Conservation (phyloP, 2,888 invertebrate genomes). For the Leucoma salicis region DNA sequence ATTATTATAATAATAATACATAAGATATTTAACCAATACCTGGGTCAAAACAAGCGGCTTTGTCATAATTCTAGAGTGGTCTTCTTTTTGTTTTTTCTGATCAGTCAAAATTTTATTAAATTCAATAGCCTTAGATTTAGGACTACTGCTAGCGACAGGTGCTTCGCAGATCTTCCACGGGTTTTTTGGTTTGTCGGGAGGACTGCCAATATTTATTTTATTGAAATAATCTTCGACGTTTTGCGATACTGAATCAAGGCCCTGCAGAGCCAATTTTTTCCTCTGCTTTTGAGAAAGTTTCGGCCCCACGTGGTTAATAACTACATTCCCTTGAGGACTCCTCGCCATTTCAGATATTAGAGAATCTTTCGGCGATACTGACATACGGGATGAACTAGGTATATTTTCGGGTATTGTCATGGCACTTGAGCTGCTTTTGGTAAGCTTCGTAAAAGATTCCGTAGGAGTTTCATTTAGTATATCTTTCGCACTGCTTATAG, state of each 20-base stretch:
- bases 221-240: constrained; percentile 54
- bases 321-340: constrained; percentile 58
- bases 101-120: constrained; percentile 85
- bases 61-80: constrained; percentile 86
- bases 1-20: too few species aligned
- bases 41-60: constrained; percentile 89
- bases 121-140: constrained; percentile 60
- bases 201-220: constrained; percentile 52
- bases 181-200: constrained; percentile 75
- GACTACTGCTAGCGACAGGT: constrained; percentile 60
- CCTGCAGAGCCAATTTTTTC: constrained; percentile 81
- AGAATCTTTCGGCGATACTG: constrained; percentile 62
- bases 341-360: constrained; percentile 46
- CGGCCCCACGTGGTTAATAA: constrained; percentile 71
- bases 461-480: constrained; percentile 58
- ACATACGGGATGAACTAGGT: constrained; percentile 53
- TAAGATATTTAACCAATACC: too few species aligned
- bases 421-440: constrained; percentile 53
- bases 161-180: constrained; percentile 66
- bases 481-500: constrained; percentile 63
- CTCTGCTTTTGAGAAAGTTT: constrained; percentile 85
- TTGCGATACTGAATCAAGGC: constrained; percentile 47
- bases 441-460: constrained; percentile 65
- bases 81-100: constrained; percentile 87
- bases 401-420: constrained; percentile 38